Percentiles rank a stretch among this genome's conserved stretches.
phyloP scores from a whole-genome alignment of 1,140 invertebrate species.

The Phthorimaea operculella region DNA sequence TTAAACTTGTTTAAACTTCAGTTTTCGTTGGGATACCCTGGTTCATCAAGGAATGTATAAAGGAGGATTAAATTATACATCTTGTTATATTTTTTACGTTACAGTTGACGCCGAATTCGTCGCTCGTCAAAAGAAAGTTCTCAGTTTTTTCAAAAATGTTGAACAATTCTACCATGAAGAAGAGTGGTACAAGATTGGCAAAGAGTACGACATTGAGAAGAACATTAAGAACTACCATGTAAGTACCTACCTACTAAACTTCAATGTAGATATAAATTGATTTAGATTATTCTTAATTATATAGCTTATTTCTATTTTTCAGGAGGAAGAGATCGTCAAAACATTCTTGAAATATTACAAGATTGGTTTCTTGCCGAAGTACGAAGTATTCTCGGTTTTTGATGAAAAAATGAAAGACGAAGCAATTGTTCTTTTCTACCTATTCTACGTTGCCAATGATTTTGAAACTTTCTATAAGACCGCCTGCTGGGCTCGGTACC shows the following conservation, averaged over 20 bases:
- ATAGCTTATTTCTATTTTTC: constrained; percentile 13
- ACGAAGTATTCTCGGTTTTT: constrained; percentile 68
- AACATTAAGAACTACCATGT: constrained; percentile 37
- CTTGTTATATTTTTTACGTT: constrained; percentile 5
- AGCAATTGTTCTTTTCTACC: constrained; percentile 64
- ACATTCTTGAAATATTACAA: constrained; percentile 67
- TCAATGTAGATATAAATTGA: too few species aligned
- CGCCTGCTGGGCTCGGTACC: constrained; percentile 69
- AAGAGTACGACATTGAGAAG: constrained; percentile 35
- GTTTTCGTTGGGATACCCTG: too few species aligned
- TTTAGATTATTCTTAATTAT: not conserved
- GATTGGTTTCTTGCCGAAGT: constrained; percentile 59
- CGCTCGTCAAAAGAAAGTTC: constrained; percentile 38
- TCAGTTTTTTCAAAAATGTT: constrained; percentile 40
- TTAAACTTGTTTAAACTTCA: too few species aligned
- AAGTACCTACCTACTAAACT: too few species aligned
- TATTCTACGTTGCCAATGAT: constrained; percentile 73
- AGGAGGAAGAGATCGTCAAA: constrained; percentile 66
- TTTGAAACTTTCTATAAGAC: constrained; percentile 74
- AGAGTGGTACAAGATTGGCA: constrained; percentile 44
- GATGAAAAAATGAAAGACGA: constrained; percentile 67
- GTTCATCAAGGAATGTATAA: too few species aligned
- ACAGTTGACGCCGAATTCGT: constrained; percentile 31
- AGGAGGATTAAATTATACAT: too few species aligned
- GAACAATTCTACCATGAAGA: constrained; percentile 28